phyloP scores from a whole-genome alignment of 2,888 invertebrate species.

The Eledona agricola region DNA sequence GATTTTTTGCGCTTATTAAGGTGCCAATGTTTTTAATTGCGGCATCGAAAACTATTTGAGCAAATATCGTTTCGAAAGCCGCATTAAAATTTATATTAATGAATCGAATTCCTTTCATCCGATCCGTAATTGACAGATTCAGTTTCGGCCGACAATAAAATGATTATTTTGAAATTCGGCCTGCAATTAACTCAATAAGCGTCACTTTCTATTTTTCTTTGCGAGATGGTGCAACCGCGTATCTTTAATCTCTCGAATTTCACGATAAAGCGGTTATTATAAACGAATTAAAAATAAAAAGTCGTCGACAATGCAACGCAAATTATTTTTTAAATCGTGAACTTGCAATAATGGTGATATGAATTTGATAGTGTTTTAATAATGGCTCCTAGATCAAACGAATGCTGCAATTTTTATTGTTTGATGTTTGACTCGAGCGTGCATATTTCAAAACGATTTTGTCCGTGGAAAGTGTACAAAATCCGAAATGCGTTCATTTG shows the following conservation, averaged over 20 bases:
- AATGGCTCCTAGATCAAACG: constrained; percentile 17
- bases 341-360: constrained; percentile 26
- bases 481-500: constrained; percentile 17
- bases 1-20: constrained; percentile 16
- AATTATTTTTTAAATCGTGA: constrained; percentile 23
- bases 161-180: constrained; percentile 25
- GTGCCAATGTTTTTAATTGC: constrained; percentile 25
- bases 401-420: constrained; percentile 21
- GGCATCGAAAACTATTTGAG: constrained; percentile 27
- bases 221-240: constrained; percentile 16
- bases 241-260: constrained; percentile 14
- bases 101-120: constrained; percentile 21
- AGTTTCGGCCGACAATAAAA: constrained; percentile 19
- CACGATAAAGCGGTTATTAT: constrained; percentile 13
- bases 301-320: constrained; percentile 20
- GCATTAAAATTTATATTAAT: constrained; percentile 23
- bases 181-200: constrained; percentile 20
- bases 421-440: constrained; percentile 6
- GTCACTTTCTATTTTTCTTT: constrained; percentile 24
- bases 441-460: constrained; percentile 14
- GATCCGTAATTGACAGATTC: constrained; percentile 30
- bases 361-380: constrained; percentile 31
- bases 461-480: constrained; percentile 5
- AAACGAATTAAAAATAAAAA: constrained; percentile 25
- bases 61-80: constrained; percentile 25